Evolutionary conservation across 2,888 invertebrate genomes (phyloP), one percentile per base, ranked within the genome.

Genomic region (Tortrix viridana): DNA sequence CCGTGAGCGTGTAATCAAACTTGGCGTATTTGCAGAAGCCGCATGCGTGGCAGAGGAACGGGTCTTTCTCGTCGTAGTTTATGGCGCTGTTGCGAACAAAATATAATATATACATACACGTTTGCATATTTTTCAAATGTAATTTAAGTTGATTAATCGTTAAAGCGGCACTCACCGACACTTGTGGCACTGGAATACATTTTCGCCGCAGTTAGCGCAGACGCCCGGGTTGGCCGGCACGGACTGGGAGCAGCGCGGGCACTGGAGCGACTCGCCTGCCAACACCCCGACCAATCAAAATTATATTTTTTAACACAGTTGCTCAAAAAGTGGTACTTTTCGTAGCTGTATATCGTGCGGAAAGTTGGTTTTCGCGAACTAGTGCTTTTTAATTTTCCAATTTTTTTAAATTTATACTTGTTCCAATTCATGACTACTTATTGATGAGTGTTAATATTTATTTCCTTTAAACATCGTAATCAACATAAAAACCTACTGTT

Each of bases 1-100:
- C 98, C 5, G 96, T 96, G 63, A 99, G 93, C 9, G 97, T 97
- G 88, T 98, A 98, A 89, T 99, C 99, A 85, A 99, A 99, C 89
- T 99, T 98, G 38, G 99, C 99, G 88, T 99, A 99, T 90, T 99
- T 99, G 92, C 99, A 99, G 92, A 98, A 99, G 1, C 99, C 99
- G 87, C 99, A 99, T 4, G 98, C 97, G 87, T 99, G 99, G 81
- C 99, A 99, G 22, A 99, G 92, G 94, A 99, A 99, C 0, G 99
- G 99, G 89, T 99, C 99, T 84, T 98, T 98, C 84, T 99, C 99
- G 84, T 99, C 99, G 86, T 99, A 99, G 89, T 99, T 99, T 74
- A 99, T 99, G 0, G 99, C 98, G 22, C 98, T 96, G 79, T 1
- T 75, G 66, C 46, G 65, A 60, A 66, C 52, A 67, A 23, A 19